These are phyloP conservation scores for Ctenopoma multispine DNA, from an alignment of 2,797 vertebrate genomes.

Conservation along the genomic window DNA sequence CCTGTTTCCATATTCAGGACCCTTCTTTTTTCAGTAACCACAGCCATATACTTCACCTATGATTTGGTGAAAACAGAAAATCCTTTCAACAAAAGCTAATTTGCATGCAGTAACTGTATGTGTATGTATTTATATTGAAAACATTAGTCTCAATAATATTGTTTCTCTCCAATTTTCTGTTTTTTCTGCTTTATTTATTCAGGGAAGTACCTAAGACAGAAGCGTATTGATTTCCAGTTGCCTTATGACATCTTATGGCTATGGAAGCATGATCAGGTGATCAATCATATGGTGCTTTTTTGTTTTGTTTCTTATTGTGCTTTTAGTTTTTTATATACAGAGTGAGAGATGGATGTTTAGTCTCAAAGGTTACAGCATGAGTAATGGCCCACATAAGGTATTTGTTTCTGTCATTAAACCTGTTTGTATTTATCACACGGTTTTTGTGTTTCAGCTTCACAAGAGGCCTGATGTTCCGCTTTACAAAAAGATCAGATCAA, in stretches of 20 bases:
- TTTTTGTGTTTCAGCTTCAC: slow-evolving; percentile 79
- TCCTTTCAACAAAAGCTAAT: not conserved
- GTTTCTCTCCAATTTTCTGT: slow-evolving; percentile 15
- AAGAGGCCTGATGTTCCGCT: slow-evolving; percentile 87
- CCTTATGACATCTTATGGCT: slow-evolving; percentile 99
- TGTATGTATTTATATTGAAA: too few species aligned
- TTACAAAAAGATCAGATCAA: slow-evolving; percentile 88
- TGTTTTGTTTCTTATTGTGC: not conserved
- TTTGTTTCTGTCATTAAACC: slow-evolving; percentile 19
- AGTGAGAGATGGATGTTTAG: not conserved
- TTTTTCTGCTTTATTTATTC: slow-evolving; percentile 40
- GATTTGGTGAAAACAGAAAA: not conserved
- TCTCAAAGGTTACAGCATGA: not conserved
- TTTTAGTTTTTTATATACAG: slow-evolving; percentile 24
- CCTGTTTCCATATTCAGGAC: slow-evolving; percentile 3
- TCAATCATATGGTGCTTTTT: slow-evolving; percentile 27
- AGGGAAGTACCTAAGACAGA: slow-evolving; percentile 99
- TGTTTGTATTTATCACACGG: slow-evolving; percentile 6
- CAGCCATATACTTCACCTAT: not conserved
- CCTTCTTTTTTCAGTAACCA: not conserved
- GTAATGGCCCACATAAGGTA: not conserved
- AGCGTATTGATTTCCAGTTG: slow-evolving; percentile 98
- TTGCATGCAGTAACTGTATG: not conserved
- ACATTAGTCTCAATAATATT: not conserved
- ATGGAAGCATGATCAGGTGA: slow-evolving; percentile 99